Evolutionary conservation across 2,888 invertebrate genomes (phyloP).

Genomic region (Erebia ligea): DNA sequence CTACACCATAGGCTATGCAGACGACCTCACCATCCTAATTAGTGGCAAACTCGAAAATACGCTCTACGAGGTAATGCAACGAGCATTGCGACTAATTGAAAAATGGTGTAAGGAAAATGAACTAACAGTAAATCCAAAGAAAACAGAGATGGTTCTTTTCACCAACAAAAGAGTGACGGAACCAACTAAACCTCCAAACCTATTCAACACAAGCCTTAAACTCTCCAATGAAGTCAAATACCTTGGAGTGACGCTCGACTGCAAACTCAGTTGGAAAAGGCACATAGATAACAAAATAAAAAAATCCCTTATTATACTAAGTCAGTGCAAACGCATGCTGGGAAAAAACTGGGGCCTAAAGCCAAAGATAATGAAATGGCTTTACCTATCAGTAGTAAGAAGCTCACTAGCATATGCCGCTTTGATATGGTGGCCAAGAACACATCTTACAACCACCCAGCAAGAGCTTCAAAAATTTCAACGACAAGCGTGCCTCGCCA

Average conservation of each 20-base stretch:
- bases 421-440: not conserved
- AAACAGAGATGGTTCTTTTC: not conserved
- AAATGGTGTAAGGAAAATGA: too few species aligned
- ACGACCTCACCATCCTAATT: not conserved
- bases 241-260: not conserved
- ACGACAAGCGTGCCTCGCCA: not conserved
- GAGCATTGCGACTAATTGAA: too few species aligned
- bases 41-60: not conserved
- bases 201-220: not conserved
- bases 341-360: not conserved
- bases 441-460: not conserved
- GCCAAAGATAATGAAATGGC: not conserved
- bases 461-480: not conserved
- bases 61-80: not conserved
- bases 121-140: not conserved
- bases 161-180: too few species aligned
- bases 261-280: not conserved
- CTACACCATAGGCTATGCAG: not conserved
- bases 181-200: too few species aligned
- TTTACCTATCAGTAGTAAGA: not conserved
- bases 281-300: not conserved
- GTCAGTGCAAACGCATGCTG: not conserved
- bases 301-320: not conserved
- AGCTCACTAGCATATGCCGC: not conserved
- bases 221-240: not conserved